Percentiles rank a stretch among this genome's conserved stretches.
Evolutionary conservation across 2,888 invertebrate species (phyloP).

Genomic region (Flabesymbios commensalis): DNA sequence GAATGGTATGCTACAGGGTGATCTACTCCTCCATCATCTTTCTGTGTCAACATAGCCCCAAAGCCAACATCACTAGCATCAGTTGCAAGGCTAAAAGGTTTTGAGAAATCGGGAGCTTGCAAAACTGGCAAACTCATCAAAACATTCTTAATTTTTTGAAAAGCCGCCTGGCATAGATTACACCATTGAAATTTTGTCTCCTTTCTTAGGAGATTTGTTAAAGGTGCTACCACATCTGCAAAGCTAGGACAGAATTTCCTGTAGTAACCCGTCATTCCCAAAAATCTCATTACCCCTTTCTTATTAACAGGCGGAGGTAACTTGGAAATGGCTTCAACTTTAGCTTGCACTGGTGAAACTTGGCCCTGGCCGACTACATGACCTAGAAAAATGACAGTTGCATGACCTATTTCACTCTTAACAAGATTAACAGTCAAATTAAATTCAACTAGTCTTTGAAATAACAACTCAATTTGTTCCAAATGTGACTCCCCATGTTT

Average conservation of each 20-base stretch:
- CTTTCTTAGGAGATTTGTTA: background rate
- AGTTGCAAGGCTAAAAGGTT: background rate
- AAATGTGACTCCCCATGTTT: background rate
- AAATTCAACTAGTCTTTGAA: background rate
- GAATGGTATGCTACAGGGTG: slow-evolving; percentile 7
- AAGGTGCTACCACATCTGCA: background rate
- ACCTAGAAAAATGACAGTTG: slow-evolving; percentile 27
- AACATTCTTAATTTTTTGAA: background rate
- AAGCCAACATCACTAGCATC: slow-evolving; percentile 5
- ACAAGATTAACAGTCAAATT: slow-evolving; percentile 8
- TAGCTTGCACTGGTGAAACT: slow-evolving; percentile 15
- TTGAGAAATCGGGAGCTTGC: background rate
- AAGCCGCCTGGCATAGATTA: background rate
- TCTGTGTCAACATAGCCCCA: background rate
- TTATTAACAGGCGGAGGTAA: slow-evolving; percentile 11
- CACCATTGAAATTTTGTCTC: background rate
- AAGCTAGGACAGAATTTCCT: background rate
- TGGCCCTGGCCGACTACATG: slow-evolving; percentile 24
- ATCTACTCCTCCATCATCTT: background rate
- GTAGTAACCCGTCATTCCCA: slow-evolving; percentile 9
- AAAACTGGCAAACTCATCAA: background rate
- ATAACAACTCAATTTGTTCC: background rate
- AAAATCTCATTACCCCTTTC: slow-evolving; percentile 14
- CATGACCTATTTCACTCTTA: slow-evolving; percentile 17
- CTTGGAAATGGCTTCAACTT: slow-evolving; percentile 9